phyloP scores from a whole-genome alignment of 1,140 invertebrate species.

The Zaprionus gabonicus region DNA sequence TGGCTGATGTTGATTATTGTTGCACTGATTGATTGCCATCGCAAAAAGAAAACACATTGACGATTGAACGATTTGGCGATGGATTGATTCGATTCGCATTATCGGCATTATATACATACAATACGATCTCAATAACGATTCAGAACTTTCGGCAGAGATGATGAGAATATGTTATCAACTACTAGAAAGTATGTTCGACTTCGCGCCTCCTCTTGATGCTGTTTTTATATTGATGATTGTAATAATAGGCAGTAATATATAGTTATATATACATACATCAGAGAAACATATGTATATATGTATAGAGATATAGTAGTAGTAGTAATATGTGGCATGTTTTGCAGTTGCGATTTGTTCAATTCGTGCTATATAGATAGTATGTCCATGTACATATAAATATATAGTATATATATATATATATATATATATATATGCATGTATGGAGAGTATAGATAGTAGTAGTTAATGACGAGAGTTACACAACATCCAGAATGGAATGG shows the following conservation, averaged over 20 bases:
- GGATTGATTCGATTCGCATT: constrained; percentile 3
- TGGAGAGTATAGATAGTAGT: constrained; percentile 47
- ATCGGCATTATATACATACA: constrained; percentile 11
- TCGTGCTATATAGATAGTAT: constrained; percentile 58
- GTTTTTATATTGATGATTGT: constrained; percentile 31
- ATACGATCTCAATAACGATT: constrained; percentile 21
- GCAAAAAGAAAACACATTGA: constrained; percentile 5
- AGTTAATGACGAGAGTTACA: constrained; percentile 76
- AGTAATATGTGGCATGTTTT: constrained; percentile 45
- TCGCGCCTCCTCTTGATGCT: constrained; percentile 16
- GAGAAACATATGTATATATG: neutral
- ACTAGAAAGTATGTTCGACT: constrained; percentile 2
- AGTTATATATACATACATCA: constrained; percentile 3
- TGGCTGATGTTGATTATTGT: constrained; percentile 23
- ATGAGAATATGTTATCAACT: constrained; percentile 44
- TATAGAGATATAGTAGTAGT: constrained; percentile 21
- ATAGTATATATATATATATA: constrained; percentile 15
- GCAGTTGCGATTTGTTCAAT: constrained; percentile 36
- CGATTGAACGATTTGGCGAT: constrained; percentile 25
- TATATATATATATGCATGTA: constrained; percentile 38
- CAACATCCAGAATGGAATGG: constrained; percentile 74
- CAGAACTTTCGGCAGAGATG: constrained; percentile 22
- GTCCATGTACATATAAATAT: constrained; percentile 39
- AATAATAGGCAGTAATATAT: constrained; percentile 30
- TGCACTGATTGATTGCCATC: constrained; percentile 6